phyloP scores from a whole-genome alignment of 2,888 invertebrate species.

The Doris montereyensis region DNA sequence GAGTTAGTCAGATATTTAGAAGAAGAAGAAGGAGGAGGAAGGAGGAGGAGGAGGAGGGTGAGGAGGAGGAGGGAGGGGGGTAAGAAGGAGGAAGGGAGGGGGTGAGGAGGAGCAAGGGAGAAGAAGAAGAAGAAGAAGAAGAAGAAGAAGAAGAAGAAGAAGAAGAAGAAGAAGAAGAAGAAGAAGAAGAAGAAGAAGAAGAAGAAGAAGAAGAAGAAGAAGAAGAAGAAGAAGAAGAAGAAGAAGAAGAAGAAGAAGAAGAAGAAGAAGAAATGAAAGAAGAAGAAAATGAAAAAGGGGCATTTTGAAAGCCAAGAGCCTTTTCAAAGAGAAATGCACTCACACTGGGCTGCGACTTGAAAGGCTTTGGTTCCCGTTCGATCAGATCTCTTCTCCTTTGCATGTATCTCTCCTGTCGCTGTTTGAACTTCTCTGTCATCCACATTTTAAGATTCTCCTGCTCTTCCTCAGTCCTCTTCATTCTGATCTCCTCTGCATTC shows the following conservation, averaged over 20 bases:
- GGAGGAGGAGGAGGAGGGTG: too few relatives aligned
- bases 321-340: neutral
- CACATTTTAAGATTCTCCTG: slow-evolving; percentile 58
- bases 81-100: neutral
- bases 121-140: neutral
- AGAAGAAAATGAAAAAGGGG: neutral
- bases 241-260: neutral
- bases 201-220: neutral
- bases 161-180: neutral
- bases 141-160: neutral
- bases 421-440: slow-evolving; percentile 60
- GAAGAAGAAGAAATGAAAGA: neutral
- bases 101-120: neutral
- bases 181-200: neutral
- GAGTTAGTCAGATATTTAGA: too few relatives aligned
- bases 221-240: neutral
- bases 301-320: neutral
- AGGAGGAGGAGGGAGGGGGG: neutral
- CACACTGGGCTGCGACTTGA: slow-evolving; percentile 46
- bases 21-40: too few relatives aligned
- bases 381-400: slow-evolving; percentile 53
- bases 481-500: slow-evolving; percentile 43
- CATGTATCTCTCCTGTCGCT: slow-evolving; percentile 59
- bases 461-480: slow-evolving; percentile 40
- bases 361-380: slow-evolving; percentile 63